Evolutionary conservation across 2,113 vertebrate genomes (phyloP).

Genomic region (Clarias macrocephalus): DNA sequence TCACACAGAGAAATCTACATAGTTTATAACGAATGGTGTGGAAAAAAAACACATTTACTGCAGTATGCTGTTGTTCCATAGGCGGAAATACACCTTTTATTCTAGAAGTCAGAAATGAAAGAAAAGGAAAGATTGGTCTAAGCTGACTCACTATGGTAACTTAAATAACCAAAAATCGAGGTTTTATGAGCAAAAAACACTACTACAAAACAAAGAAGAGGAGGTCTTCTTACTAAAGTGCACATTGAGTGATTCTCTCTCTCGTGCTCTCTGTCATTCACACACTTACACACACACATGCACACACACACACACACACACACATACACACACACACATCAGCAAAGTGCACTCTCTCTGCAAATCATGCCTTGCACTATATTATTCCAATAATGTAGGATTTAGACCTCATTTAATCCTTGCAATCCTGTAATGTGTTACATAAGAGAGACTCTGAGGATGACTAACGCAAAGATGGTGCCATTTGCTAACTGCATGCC

Average conservation of each 20-base stretch:
- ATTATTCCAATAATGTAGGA: conserved; percentile 36
- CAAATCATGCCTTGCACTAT: conserved; percentile 31
- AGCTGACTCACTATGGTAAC: neutral
- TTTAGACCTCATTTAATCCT: conserved; percentile 49
- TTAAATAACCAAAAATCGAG: neutral
- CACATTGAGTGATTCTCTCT: neutral
- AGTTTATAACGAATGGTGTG: neutral
- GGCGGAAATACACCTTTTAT: neutral
- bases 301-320: neutral
- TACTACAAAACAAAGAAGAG: neutral
- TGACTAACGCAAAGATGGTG: conserved; percentile 35
- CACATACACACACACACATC: neutral
- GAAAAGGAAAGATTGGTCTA: neutral
- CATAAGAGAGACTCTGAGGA: conserved; percentile 41
- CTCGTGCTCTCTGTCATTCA: neutral
- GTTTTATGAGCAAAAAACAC: neutral
- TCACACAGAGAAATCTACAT: neutral
- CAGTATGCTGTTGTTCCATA: neutral
- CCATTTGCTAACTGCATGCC: conserved; percentile 11
- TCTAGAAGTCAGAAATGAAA: neutral
- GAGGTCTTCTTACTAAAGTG: neutral
- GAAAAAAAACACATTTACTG: neutral
- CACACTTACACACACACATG: no score
- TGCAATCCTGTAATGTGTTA: conserved; percentile 38
- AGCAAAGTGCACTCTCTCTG: neutral